A percentile compares a stretch with the other conserved stretches of the same genome.
These are phyloP conservation scores for Drosophila subobscura DNA, from an alignment of 1,140 invertebrate species.

Conservation along the genomic window DNA sequence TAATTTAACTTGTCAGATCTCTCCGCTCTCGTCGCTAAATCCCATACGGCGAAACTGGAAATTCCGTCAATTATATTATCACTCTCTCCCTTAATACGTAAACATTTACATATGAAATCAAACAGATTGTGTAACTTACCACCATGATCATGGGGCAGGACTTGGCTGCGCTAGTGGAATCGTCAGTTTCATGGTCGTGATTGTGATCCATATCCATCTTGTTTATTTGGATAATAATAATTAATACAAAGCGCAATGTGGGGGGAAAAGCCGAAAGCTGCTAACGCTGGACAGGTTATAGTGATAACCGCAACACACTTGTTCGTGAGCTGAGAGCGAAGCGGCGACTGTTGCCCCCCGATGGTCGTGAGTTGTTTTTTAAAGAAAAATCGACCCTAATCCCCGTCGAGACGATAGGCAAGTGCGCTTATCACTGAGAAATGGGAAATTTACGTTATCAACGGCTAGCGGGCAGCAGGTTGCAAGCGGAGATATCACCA, in stretches of 20 bases:
- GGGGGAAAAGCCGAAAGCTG: constrained; percentile 83
- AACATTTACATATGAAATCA: too few species aligned
- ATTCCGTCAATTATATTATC: too few species aligned
- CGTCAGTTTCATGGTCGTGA: constrained; percentile 29
- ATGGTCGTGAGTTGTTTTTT: constrained; percentile 62
- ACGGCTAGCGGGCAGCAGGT: constrained; percentile 20
- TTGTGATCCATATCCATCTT: constrained; percentile 53
- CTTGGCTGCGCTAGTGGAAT: constrained; percentile 21
- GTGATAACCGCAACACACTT: constrained; percentile 56
- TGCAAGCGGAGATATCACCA: constrained; percentile 41
- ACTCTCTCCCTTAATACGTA: too few species aligned
- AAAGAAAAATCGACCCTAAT: constrained; percentile 73
- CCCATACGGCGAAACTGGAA: constrained; percentile 14
- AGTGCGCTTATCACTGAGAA: constrained; percentile 68
- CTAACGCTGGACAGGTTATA: constrained; percentile 5
- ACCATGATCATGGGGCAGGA: constrained; percentile 73
- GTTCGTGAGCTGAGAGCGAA: constrained; percentile 60
- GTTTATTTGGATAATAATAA: constrained; percentile 8
- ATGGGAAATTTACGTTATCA: constrained; percentile 67
- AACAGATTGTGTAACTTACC: constrained; percentile 48
- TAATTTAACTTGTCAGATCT: constrained; percentile 44
- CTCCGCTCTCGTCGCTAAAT: constrained; percentile 18
- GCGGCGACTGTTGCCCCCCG: constrained; percentile 53
- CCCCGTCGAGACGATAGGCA: constrained; percentile 47
- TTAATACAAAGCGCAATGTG: constrained; percentile 11